Conservation (phyloP, 1,140 invertebrate genomes). For the Phenacoccus solenopsis region DNA sequence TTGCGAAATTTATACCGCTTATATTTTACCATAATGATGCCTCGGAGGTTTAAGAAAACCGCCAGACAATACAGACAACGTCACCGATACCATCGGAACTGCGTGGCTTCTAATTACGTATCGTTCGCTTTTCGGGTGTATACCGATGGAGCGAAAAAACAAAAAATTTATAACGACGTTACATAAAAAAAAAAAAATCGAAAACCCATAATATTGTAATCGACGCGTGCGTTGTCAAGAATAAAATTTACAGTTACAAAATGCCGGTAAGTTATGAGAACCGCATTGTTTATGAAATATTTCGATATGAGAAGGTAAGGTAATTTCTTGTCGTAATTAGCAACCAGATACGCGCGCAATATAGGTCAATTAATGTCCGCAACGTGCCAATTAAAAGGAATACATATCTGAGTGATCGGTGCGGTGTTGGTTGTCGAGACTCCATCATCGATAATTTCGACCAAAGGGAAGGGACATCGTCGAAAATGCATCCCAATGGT, state of each 20-base stretch:
- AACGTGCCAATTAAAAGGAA: background rate
- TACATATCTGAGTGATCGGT: too few relatives aligned
- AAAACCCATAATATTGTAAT: background rate
- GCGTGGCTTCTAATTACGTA: background rate
- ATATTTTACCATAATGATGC: background rate
- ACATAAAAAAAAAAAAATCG: too few relatives aligned
- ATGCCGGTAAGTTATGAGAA: background rate
- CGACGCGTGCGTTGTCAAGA: background rate
- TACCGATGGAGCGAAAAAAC: too few relatives aligned
- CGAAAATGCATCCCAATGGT: too few relatives aligned
- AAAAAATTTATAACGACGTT: too few relatives aligned
- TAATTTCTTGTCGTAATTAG: background rate
- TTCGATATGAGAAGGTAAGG: background rate
- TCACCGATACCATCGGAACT: background rate
- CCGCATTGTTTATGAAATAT: constrained; percentile 2
- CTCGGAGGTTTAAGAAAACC: background rate
- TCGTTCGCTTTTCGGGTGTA: background rate
- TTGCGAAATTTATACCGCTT: too few relatives aligned
- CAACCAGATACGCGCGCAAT: background rate
- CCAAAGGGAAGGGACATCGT: too few relatives aligned
- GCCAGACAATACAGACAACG: background rate
- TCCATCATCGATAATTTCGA: too few relatives aligned
- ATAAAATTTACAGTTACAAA: constrained; percentile 3
- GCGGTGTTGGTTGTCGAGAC: too few relatives aligned
- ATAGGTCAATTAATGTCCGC: constrained; percentile 1